Base-by-base conservation (phyloP, 2,797 vertebrate species). In the Sebastes kiyomatsui region DNA sequence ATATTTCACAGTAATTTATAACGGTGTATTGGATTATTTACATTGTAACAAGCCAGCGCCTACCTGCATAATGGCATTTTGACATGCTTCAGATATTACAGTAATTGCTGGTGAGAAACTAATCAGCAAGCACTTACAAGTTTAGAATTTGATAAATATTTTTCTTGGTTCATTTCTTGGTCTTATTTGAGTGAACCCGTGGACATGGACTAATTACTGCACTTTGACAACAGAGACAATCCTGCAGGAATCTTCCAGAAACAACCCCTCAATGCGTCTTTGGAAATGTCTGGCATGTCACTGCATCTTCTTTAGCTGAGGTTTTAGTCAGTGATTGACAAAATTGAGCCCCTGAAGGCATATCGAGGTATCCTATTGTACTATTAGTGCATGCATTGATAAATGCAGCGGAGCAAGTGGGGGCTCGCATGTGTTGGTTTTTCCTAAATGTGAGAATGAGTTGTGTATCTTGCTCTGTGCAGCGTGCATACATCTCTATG, bases 381-480 rank as follows among this genome's bases (percentile, higher is more conserved):
- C 9, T 59, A 67, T 61, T 62, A 56, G 25, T 79, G 46, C 61
- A 76, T 77, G 54, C 46, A 80, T 58, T 83, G 67, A 86, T 83
- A 82, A 75, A 90, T 80, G 71, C 71, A 71, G 42, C 13, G 18
- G 52, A 84, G 33, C 87, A 83, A 88, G 90, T 81, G 81, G 90
- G 33, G 81, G 74, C 89, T 68, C 16, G 85, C 52, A 70, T 32
- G 18, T 75, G 77, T 81, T 87, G 78, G 59, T 80, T 79, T 88
- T 85, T 80, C 68, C 59, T 42, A 10, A 38, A 54, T 68, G 22
- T 70, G 81, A 87, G 79, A 84, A 84, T 75, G 66, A 46, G 55
- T 9, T 79, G 79, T 83, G 59, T 78, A 64, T 83, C 38, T 90
- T 83, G 35, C 72, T 60, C 66, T 84, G 49, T 54, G 55, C 61